Conservation (phyloP, 2,113 vertebrate genomes). For the Alethe castanea region DNA sequence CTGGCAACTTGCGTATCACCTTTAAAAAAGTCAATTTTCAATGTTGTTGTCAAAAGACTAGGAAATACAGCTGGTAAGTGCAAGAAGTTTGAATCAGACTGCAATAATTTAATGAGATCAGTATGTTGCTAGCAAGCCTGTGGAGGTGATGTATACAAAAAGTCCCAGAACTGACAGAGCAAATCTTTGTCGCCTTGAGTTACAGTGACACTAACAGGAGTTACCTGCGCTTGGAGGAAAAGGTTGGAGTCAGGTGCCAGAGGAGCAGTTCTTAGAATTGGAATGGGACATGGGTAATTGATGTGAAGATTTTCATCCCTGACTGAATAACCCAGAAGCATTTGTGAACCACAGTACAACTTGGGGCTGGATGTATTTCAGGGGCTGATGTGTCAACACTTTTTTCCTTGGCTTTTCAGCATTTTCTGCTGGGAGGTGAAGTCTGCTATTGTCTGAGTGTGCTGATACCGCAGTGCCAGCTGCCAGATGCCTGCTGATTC, state of each 20-base stretch:
- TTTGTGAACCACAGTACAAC: background rate
- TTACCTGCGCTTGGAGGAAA: background rate
- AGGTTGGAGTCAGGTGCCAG: background rate
- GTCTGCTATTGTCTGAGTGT: rapidly evolving
- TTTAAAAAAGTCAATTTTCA: background rate
- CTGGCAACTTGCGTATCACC: background rate
- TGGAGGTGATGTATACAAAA: background rate
- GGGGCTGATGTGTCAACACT: background rate
- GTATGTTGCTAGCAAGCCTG: background rate
- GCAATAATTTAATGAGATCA: background rate
- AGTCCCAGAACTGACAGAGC: background rate
- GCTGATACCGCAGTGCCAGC: background rate
- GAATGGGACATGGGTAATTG: background rate
- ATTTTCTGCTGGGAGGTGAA: background rate
- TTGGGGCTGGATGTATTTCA: background rate
- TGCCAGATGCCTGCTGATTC: background rate
- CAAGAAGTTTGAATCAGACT: background rate
- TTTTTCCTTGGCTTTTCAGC: background rate
- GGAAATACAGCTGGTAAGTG: background rate
- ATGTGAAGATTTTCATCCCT: background rate
- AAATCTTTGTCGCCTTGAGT: background rate
- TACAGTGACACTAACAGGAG: background rate
- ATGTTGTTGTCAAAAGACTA: background rate
- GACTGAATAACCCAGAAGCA: background rate
- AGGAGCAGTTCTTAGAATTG: background rate